Base-by-base conservation (phyloP, 2,888 invertebrate species). In the Drosophila robusta region DNA sequence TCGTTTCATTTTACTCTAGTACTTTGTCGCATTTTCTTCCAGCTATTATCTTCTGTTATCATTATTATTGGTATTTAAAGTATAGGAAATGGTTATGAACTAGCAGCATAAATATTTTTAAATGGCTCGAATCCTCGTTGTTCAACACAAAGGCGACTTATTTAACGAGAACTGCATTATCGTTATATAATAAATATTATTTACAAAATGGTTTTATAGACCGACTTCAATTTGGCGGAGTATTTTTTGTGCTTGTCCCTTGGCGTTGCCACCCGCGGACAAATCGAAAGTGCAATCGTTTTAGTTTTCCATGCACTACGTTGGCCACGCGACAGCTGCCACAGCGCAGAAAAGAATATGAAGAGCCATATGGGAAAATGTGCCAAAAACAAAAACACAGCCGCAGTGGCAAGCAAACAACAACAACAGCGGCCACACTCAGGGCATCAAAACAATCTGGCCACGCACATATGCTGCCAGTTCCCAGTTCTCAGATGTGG, bases 341-440 rank as follows among this genome's bases (percentile, higher is more conserved):
- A 52, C 56, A 49, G 57, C 46, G 58, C 69, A 61, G 51, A 57
- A 64, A 34, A 12, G 0, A 32, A 70, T 75, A 61, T 70, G 69
- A 64, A 78, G 78, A 76, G 60, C 70, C 80, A 82, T 86, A 83
- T 88, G 83, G 80, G 82, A 78, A 85, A 85, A 81, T 87, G 85
- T 80, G 82, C 74, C 74, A 80, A 88, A 76, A 71, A 55, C 47
- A 65, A 68, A 76, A 67, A 29, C 8, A 63, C 11, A 16, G 24
- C 18, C 18, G 39, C 26, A 51, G 18, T 29, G 42, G 8, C 18
- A 42, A 18, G 16, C 26, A 39, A 39, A 26, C 18, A 44, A 62
- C 46, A 42, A 26, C 32, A 16, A 55, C 29, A 52, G n/a, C 52
- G 26, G 51, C 29, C 26, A 45, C 42, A 39, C 45, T 51, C 45